These are phyloP conservation scores for Rhinichthys klamathensis DNA, from an alignment of 2,113 vertebrate genomes.

Conservation along the genomic window DNA sequence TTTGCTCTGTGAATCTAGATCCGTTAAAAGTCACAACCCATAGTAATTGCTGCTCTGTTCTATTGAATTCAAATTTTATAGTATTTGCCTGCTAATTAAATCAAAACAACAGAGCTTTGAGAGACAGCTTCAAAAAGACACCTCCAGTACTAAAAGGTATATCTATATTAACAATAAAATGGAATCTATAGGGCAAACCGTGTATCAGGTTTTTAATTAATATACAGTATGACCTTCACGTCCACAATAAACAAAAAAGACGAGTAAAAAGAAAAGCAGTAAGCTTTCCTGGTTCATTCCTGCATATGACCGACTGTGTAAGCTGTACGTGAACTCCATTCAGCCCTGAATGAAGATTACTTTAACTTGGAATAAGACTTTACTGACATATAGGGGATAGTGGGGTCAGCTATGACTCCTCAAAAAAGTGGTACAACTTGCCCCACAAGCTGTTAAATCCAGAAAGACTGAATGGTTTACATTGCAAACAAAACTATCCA, in stretches of 20 bases:
- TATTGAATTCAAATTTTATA: neutral
- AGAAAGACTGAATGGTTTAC: neutral
- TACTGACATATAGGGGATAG: neutral
- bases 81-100: neutral
- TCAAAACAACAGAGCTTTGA: constrained; percentile 8
- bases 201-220: neutral
- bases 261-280: neutral
- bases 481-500: neutral
- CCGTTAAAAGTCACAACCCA: neutral
- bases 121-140: neutral
- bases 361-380: neutral
- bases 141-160: neutral
- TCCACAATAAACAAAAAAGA: neutral
- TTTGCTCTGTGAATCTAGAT: neutral
- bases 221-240: neutral
- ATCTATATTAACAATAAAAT: constrained; percentile 3
- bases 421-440: neutral
- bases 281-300: neutral
- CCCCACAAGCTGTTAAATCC: neutral
- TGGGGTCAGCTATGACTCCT: neutral
- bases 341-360: neutral
- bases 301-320: neutral
- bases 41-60: constrained; percentile 3
- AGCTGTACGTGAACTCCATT: neutral
- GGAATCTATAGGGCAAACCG: neutral